Evolutionary conservation across 2,113 vertebrate genomes (phyloP), one percentile per base, ranked within the genome.

Genomic region (Psephotus haematonotus): DNA sequence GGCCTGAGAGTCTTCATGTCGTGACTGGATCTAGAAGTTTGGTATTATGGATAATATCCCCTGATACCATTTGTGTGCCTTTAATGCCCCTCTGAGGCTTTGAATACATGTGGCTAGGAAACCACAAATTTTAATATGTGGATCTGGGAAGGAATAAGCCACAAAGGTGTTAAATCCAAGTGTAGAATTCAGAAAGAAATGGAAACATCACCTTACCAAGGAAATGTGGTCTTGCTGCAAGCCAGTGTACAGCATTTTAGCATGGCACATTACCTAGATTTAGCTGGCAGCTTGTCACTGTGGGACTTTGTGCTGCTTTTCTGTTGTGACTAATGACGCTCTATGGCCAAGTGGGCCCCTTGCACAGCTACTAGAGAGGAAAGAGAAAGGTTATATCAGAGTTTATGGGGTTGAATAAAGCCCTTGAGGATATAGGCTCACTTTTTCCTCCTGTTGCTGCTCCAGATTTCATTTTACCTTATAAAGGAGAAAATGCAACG

Each of bases 201-300:
- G 52, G 65, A 87, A 90, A 92, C 13, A 62, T 74, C 17, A 57
- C 50, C 49, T 70, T 52, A 82, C 60, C 50, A 82, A 78, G 29
- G 47, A 86, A 17, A 60, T 43, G 39, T 75, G 74, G 8, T 92
- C 72, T 86, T 64, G 35, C 74, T 89, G 60, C 16, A 64, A 95
- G 31, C 13, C n/a, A 78, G 33, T 1, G 0, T 41, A 71, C 35
- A 77, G 62, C 72, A 84, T 79, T 96, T 91, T 85, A 95, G 43
- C 77, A 79, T 0, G 1, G 69, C 39, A 84, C 81, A 76, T 93
- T 96, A 82, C 89, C 81, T 84, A 92, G 81, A 91, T 96, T 96
- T 95, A 97, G 91, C 69, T 89, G 93, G 81, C 93, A 95, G 65
- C 77, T 89, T 91, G 89, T 88, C 86, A 85, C 64, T 77, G 69